Evolutionary conservation across 64 coral and sea anemone species (phyloP).

Genomic region (Montipora capricornis): DNA sequence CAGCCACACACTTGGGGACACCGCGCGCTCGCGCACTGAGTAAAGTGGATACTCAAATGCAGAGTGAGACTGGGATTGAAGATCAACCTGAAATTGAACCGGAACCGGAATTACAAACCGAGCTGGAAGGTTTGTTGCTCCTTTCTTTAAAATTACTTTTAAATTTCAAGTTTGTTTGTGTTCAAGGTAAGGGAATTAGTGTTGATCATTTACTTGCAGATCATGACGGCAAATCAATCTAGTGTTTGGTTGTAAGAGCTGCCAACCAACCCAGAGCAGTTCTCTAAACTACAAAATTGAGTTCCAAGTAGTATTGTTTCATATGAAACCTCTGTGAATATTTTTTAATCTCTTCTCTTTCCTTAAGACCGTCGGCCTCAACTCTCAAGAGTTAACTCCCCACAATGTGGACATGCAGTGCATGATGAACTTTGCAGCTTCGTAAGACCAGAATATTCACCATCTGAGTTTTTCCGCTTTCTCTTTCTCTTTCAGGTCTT

Average conservation of each 20-base stretch:
- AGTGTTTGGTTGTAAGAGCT: too few relatives aligned
- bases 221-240: too few relatives aligned
- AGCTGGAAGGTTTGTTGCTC: slow-evolving; percentile 47
- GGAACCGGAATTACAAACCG: slow-evolving; percentile 15
- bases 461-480: neutral
- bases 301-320: too few relatives aligned
- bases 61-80: slow-evolving; percentile 45
- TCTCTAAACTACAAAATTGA: too few relatives aligned
- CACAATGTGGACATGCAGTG: too few relatives aligned
- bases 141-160: neutral
- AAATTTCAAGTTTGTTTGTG: too few relatives aligned
- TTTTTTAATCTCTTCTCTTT: too few relatives aligned
- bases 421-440: neutral
- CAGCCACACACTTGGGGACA: slow-evolving; percentile 69
- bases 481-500: slow-evolving; percentile 56
- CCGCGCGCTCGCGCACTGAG: slow-evolving; percentile 21
- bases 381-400: neutral
- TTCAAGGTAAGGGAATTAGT: too few relatives aligned
- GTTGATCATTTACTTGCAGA: too few relatives aligned
- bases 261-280: too few relatives aligned
- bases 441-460: too few relatives aligned
- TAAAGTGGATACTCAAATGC: slow-evolving; percentile 7
- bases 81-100: slow-evolving; percentile 79
- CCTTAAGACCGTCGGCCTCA: neutral
- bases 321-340: too few relatives aligned